A percentile compares a stretch with the other conserved stretches of the same genome.
Conservation (phyloP, 2,797 vertebrate genomes). For the Selene dorsalis region DNA sequence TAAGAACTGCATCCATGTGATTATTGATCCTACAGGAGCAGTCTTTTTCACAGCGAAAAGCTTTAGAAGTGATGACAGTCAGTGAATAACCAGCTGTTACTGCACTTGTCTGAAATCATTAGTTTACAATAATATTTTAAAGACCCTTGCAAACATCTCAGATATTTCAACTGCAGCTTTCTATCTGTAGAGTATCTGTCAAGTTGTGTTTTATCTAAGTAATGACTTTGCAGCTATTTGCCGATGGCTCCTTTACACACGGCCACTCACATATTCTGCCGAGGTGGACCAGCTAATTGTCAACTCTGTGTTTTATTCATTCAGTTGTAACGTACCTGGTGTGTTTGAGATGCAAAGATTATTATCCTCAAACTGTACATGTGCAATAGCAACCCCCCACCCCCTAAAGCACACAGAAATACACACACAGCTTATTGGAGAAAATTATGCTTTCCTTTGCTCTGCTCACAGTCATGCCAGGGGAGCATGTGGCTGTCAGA, state of each 20-base stretch:
- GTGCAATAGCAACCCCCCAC: neutral
- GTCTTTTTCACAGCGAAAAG: constrained; percentile 13
- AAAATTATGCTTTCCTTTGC: constrained; percentile 24
- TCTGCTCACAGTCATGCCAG: constrained; percentile 10
- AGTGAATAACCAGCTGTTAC: constrained; percentile 33
- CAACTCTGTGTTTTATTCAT: constrained; percentile 7
- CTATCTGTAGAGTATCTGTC: constrained; percentile 10
- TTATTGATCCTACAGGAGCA: constrained; percentile 11
- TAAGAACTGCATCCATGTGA: neutral
- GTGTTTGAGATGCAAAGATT: neutral
- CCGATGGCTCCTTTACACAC: constrained; percentile 36
- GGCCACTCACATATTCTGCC: constrained; percentile 7
- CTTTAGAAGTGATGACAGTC: neutral
- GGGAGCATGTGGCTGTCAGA: constrained; percentile 41
- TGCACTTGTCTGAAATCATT: constrained; percentile 17
- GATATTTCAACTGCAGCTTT: constrained; percentile 34
- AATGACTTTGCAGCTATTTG: constrained; percentile 39
- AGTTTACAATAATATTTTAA: constrained; percentile 24
- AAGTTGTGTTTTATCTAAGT: constrained; percentile 36
- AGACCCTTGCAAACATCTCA: constrained; percentile 32
- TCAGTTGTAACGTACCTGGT: neutral
- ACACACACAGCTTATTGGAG: neutral
- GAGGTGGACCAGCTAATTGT: neutral
- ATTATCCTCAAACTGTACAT: constrained; percentile 8
- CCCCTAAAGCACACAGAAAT: neutral